phyloP scores from a whole-genome alignment of 2,113 vertebrate species.

The Lasiurus cinereus region DNA sequence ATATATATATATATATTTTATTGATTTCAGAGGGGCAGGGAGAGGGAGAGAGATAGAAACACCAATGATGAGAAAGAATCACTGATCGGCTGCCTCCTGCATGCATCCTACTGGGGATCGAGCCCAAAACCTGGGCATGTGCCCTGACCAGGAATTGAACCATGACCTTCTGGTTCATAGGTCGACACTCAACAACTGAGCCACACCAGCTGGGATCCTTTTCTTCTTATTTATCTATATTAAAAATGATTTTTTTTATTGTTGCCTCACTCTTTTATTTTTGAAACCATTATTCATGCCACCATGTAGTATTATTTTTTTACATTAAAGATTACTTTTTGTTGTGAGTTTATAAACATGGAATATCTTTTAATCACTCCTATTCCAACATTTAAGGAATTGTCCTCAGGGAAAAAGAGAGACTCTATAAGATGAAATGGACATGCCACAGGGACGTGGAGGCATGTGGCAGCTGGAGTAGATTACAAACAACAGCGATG shows the following conservation, averaged over 20 bases:
- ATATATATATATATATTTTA: background rate
- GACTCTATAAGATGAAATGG: background rate
- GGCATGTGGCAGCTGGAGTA: accelerated
- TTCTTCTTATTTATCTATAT: too few relatives aligned
- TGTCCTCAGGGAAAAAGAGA: background rate
- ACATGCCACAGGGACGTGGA: accelerated
- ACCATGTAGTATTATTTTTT: background rate
- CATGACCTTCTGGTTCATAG: too few relatives aligned
- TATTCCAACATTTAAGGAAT: background rate
- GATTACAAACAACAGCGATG: background rate
- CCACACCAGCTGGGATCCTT: too few relatives aligned
- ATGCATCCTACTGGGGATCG: background rate
- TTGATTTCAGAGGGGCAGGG: background rate
- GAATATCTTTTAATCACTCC: background rate
- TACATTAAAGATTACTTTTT: background rate
- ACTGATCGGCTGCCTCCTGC: too few relatives aligned
- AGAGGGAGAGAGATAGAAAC: background rate
- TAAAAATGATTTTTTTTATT: background rate
- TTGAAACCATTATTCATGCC: background rate
- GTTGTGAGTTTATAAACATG: background rate
- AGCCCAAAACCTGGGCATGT: background rate
- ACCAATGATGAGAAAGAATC: too few relatives aligned
- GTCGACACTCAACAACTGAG: too few relatives aligned
- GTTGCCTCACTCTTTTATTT: background rate
- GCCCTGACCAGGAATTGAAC: too few relatives aligned